Base-by-base conservation (phyloP, 2,888 invertebrate species). In the Acanthoscelides obtectus region DNA sequence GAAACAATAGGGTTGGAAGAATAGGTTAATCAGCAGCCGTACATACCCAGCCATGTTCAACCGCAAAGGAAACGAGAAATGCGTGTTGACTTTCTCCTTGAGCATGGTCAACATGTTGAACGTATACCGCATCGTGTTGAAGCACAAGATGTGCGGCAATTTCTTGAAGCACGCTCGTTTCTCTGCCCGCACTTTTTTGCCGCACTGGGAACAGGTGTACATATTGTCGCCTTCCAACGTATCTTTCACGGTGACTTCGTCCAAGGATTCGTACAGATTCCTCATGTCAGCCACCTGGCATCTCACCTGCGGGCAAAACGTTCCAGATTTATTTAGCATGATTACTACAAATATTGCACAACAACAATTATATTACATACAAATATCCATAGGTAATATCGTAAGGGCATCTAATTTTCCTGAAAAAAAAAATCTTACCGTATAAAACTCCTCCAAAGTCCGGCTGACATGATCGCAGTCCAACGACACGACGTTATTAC, bases 81-180 rank as follows among this genome's bases (percentile, higher is more conserved):
- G 97, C 0, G 98, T 98, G 86, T 98, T 98, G 0, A 98, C 97
- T 84, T 98, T 98, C 84, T 98, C 98, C 82, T 97, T 97, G 73
- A 96, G 88, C 97, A 98, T 97, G 0, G 98, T 98, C 45, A 97
- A 89, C 97, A 98, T 97, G 85, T 98, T 98, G 86, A 98, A 98
- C 0, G 97, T 96, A 81, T 98, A 98, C 25, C 98, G 90, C 97
- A 98, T 97, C 0, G 97, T 98, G 85, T 98, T 98, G 85, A 98
- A 97, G 83, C 97, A 97, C 22, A 98, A 87, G 74, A 98, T 97
- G 76, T 94, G 93, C 0, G 98, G 98, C 22, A 98, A 87, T 81
- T 95, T 95, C 84, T 96, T 97, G 84, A 98, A 97, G 22, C 77
- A 76, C 74, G 81, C 92, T 91, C 95, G 88, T 84, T 98, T 98